Percentiles rank a stretch among this genome's conserved stretches.
These are phyloP conservation scores for Zonitis immaculata DNA, from an alignment of 2,888 invertebrate species.

Conservation along the genomic window DNA sequence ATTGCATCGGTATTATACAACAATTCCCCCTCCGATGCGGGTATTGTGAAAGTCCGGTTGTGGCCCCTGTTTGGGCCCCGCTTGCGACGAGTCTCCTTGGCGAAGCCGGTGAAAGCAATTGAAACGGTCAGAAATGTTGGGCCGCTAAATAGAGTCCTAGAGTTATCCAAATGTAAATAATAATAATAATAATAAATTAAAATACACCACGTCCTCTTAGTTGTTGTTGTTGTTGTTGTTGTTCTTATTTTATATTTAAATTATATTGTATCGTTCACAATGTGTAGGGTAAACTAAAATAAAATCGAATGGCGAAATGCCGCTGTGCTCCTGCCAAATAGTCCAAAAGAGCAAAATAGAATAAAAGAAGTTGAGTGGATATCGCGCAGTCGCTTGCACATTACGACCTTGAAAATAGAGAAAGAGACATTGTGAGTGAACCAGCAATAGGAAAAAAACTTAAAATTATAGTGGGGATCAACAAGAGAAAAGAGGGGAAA, in stretches of 20 bases:
- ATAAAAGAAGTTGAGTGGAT: constrained; percentile 16
- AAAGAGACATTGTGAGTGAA: constrained; percentile 46
- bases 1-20: constrained; percentile 49
- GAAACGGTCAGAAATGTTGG: constrained; percentile 37
- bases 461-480: constrained; percentile 37
- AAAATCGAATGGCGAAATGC: constrained; percentile 38
- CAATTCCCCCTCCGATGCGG: constrained; percentile 41
- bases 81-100: constrained; percentile 47
- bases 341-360: constrained; percentile 26
- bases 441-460: constrained; percentile 46
- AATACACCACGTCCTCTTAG: too few relatives aligned
- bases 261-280: constrained; percentile 24
- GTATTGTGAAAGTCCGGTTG: constrained; percentile 49
- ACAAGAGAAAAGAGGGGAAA: constrained; percentile 49
- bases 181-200: too few relatives aligned
- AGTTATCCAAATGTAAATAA: constrained; percentile 33
- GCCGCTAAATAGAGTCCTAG: constrained; percentile 31
- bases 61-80: constrained; percentile 46
- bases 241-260: too few relatives aligned
- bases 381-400: constrained; percentile 36
- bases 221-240: too few relatives aligned
- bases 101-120: constrained; percentile 48
- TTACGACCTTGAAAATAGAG: constrained; percentile 49
- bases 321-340: constrained; percentile 30
- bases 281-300: constrained; percentile 32